These are phyloP conservation scores for Cryptocheilus praepositus DNA, from an alignment of 2,888 invertebrate species.

Conservation along the genomic window DNA sequence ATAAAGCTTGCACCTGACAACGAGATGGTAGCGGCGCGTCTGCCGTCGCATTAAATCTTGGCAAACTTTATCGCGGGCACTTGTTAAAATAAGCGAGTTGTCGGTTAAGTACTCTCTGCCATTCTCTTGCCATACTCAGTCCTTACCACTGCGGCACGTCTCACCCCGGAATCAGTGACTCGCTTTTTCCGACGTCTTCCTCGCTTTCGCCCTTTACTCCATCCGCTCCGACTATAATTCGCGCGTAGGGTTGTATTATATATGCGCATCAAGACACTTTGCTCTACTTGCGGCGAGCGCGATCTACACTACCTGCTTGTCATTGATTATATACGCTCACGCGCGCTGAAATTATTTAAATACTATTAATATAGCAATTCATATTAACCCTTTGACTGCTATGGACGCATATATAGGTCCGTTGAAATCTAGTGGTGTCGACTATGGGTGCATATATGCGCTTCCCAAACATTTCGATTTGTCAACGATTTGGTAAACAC, in stretches of 20 bases:
- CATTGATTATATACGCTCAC: constrained; percentile 47
- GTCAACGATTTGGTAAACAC: too few species aligned
- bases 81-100: constrained; percentile 42
- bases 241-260: constrained; percentile 26
- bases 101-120: constrained; percentile 18
- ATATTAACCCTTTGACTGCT: constrained; percentile 29
- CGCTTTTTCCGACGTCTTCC: not conserved
- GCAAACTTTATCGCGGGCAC: constrained; percentile 43
- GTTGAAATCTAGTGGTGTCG: too few species aligned
- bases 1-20: constrained; percentile 45
- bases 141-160: not conserved
- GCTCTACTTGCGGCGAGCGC: not conserved
- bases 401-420: too few species aligned
- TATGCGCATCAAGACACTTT: constrained; percentile 17
- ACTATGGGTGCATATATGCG: too few species aligned
- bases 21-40: constrained; percentile 22
- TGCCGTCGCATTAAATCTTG: constrained; percentile 32
- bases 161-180: not conserved
- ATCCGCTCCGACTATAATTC: not conserved
- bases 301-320: constrained; percentile 23
- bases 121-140: constrained; percentile 16
- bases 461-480: too few species aligned
- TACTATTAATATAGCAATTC: constrained; percentile 63
- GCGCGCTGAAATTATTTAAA: constrained; percentile 64
- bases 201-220: not conserved